A percentile compares a stretch with the other conserved stretches of the same genome.
Conservation (phyloP, 2,797 vertebrate species). For the Iguana delicatissima region DNA sequence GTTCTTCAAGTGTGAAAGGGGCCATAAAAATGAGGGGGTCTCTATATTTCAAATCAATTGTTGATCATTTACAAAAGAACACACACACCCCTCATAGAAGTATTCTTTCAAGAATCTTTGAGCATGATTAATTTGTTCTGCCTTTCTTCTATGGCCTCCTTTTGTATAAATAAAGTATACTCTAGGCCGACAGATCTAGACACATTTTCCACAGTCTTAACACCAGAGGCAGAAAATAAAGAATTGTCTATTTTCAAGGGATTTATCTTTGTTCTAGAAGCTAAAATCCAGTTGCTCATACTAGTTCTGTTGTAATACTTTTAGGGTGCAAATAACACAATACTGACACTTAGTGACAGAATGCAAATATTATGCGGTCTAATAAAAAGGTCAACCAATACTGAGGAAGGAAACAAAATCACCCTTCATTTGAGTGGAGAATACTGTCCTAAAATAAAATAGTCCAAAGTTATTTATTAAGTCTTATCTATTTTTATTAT, state of each 20-base stretch:
- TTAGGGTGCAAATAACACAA: not conserved
- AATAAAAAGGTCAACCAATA: not conserved
- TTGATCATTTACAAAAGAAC: too few species aligned
- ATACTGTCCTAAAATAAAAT: too few species aligned
- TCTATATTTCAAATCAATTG: too few species aligned
- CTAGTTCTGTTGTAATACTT: not conserved
- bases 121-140: too few species aligned
- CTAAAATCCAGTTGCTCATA: not conserved
- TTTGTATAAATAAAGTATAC: too few species aligned
- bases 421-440: too few species aligned
- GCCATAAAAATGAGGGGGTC: not conserved
- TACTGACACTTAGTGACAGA: slow-evolving; percentile 17
- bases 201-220: not conserved
- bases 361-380: not conserved
- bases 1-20: not conserved
- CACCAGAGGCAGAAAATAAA: not conserved
- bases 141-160: too few species aligned
- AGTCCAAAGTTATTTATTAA: not conserved
- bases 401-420: not conserved
- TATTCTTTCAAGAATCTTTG: too few species aligned
- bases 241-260: not conserved
- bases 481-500: slow-evolving; percentile 40
- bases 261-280: not conserved
- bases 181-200: not conserved
- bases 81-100: too few species aligned